Conservation (phyloP, 2,888 invertebrate genomes). For the Ceramica pisi region DNA sequence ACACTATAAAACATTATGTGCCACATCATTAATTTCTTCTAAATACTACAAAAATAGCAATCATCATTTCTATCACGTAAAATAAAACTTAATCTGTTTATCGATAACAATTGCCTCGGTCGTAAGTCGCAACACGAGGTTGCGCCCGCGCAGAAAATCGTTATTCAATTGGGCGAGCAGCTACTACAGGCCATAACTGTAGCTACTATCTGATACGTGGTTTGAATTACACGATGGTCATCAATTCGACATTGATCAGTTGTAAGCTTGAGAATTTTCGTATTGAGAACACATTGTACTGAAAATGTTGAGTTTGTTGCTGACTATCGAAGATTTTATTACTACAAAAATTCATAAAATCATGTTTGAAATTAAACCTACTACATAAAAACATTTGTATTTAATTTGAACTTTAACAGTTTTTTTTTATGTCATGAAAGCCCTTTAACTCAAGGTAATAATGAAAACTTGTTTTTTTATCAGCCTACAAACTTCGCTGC, state of each 20-base stretch:
- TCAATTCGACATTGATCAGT: conserved; percentile 51
- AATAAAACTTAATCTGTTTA: conserved; percentile 57
- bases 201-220: conserved; percentile 79
- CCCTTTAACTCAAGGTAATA: too few relatives aligned
- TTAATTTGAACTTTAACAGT: too few relatives aligned
- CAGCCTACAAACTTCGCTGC: too few relatives aligned
- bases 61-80: conserved; percentile 47
- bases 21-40: conserved; percentile 29
- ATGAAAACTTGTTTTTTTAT: too few relatives aligned
- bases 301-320: neutral
- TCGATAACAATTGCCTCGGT: conserved; percentile 65
- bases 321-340: neutral
- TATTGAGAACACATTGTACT: conserved; percentile 21
- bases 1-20: conserved; percentile 23
- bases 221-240: conserved; percentile 65
- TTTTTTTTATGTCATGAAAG: too few relatives aligned
- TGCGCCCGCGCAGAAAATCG: conserved; percentile 77
- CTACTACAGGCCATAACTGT: conserved; percentile 77
- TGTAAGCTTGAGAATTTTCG: conserved; percentile 35
- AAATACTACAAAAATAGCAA: conserved; percentile 10
- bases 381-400: neutral
- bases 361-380: neutral
- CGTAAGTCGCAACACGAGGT: conserved; percentile 74
- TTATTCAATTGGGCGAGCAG: conserved; percentile 82
- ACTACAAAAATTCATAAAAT: neutral